Evolutionary conservation across 1,140 invertebrate species (phyloP).

Genomic region (Grapholita molesta): DNA sequence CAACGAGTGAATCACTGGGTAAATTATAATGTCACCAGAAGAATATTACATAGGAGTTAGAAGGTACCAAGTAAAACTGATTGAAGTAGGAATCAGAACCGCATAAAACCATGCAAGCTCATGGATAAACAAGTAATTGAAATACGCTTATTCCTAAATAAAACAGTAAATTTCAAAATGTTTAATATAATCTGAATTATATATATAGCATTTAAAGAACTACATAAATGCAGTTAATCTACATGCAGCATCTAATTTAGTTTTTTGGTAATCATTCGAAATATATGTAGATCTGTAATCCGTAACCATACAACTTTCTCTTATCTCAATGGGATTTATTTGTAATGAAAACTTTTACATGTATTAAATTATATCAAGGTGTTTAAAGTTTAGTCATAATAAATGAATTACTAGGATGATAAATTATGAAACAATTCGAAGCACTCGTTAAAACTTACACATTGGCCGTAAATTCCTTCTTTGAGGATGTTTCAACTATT

Average conservation of each 20-base stretch:
- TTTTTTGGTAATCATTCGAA: background rate
- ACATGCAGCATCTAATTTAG: background rate
- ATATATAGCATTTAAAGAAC: background rate
- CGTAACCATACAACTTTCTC: background rate
- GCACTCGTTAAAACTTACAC: slow-evolving; percentile 77
- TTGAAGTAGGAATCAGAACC: slow-evolving; percentile 26
- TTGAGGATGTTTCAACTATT: slow-evolving; percentile 63
- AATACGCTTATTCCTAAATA: background rate
- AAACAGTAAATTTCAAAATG: background rate
- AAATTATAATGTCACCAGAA: slow-evolving; percentile 43
- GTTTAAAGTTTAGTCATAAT: slow-evolving; percentile 69
- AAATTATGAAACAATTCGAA: slow-evolving; percentile 72
- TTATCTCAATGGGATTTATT: background rate
- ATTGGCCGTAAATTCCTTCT: slow-evolving; percentile 73
- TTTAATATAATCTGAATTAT: background rate
- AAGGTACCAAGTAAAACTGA: slow-evolving; percentile 34
- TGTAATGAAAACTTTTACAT: slow-evolving; percentile 32
- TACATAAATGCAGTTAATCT: background rate
- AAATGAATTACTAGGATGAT: slow-evolving; percentile 74
- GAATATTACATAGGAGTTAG: slow-evolving; percentile 42
- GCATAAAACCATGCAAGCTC: slow-evolving; percentile 20
- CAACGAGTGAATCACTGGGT: slow-evolving; percentile 31
- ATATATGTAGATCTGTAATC: background rate
- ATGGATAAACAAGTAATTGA: slow-evolving; percentile 29
- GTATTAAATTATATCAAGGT: slow-evolving; percentile 64